phyloP scores from a whole-genome alignment of 2,797 vertebrate genomes.

The Knipowitschia caucasica region DNA sequence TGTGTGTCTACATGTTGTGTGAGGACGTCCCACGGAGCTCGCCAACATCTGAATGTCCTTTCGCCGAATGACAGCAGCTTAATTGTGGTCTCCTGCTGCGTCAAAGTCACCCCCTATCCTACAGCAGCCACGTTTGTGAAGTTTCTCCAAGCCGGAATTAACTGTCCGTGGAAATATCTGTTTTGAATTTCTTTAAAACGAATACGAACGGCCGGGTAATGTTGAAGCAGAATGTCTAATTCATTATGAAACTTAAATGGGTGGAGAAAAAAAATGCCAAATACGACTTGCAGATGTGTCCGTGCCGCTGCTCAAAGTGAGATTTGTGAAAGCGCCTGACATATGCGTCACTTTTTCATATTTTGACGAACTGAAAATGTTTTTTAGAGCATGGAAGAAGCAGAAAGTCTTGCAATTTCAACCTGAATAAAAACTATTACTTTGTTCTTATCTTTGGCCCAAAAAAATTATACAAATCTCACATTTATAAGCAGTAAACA shows the following conservation, averaged over 20 bases:
- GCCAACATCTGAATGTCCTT: slow-evolving; percentile 1
- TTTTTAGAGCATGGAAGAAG: slow-evolving; percentile 22
- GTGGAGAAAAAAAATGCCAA: slow-evolving; percentile 2
- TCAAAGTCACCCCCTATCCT: background rate
- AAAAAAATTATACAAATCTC: slow-evolving; percentile 2
- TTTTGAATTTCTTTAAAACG: background rate
- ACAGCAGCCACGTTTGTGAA: background rate
- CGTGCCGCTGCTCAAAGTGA: background rate
- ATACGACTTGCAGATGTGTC: slow-evolving; percentile 13
- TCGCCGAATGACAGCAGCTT: slow-evolving; percentile 7
- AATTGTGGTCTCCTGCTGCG: slow-evolving; percentile 5
- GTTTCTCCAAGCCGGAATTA: background rate
- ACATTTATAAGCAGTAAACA: background rate
- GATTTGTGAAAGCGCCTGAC: slow-evolving; percentile 5
- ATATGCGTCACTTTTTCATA: background rate
- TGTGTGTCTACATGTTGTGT: slow-evolving; percentile 1
- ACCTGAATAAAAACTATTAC: background rate
- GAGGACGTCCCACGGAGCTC: background rate
- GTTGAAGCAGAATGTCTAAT: background rate
- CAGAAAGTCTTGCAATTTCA: slow-evolving; percentile 17
- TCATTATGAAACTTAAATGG: slow-evolving; percentile 10
- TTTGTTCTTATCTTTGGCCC: background rate
- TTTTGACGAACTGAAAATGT: background rate
- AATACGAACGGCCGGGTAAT: background rate
- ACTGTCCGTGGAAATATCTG: background rate